These are phyloP conservation scores for Drosophila mojavensis DNA, from an alignment of 1,140 invertebrate species.

Conservation along the genomic window DNA sequence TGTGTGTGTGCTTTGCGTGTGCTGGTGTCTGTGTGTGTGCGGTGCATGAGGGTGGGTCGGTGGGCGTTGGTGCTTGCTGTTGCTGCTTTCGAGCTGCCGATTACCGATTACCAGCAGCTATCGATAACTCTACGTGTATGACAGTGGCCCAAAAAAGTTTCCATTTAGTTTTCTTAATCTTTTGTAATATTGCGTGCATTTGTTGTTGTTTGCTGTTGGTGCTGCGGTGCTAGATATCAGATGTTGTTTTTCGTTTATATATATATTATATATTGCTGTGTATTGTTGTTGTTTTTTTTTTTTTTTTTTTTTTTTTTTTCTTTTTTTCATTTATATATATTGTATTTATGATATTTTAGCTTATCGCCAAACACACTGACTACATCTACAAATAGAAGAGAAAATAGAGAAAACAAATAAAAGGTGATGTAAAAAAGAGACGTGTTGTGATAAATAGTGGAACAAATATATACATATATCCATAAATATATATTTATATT, in stretches of 20 bases:
- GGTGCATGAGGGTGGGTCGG: constrained; percentile 25
- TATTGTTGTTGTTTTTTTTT: constrained; percentile 22
- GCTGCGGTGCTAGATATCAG: constrained; percentile 77
- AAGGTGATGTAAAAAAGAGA: constrained; percentile 61
- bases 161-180: not conserved
- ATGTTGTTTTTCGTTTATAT: constrained; percentile 37
- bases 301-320: constrained; percentile 29
- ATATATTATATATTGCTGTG: constrained; percentile 51
- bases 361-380: constrained; percentile 92
- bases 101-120: constrained; percentile 24
- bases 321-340: constrained; percentile 40
- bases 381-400: constrained; percentile 89
- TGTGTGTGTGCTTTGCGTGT: not conserved
- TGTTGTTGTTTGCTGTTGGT: constrained; percentile 52
- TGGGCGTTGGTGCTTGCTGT: constrained; percentile 17
- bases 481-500: too few relatives aligned
- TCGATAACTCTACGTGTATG: constrained; percentile 28
- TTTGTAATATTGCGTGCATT: constrained; percentile 38
- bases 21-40: not conserved
- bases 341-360: constrained; percentile 81
- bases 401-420: constrained; percentile 79
- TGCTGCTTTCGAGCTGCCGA: constrained; percentile 11
- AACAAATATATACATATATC: constrained; percentile 9
- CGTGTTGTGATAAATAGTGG: constrained; percentile 39
- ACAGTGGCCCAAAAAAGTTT: constrained; percentile 20